Evolutionary conservation across 2,888 invertebrate species (phyloP), one percentile per base, ranked within the genome.

Genomic region (Odontocolon sp.): DNA sequence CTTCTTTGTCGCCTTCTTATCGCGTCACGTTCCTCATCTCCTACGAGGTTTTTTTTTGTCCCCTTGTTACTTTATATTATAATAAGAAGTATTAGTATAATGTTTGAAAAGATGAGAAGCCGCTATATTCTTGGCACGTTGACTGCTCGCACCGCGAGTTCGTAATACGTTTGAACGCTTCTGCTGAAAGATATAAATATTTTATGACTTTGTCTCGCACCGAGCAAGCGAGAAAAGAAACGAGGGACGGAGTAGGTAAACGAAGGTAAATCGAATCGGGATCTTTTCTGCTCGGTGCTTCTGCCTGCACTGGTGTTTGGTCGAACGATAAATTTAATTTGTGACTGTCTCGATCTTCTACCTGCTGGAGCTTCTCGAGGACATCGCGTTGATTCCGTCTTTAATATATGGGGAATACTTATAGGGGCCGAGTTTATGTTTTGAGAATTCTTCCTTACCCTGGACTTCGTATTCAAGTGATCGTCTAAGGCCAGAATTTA

Each of bases 281-380:
- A 50, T 59, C 40, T 64, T 38, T 64, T 18, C 23, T 23, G 54
- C 18, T 14, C 26, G 21, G 40, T 9, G 50, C 47, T 40, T 28
- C 42, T 38, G 3, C 21, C 16, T 2, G 16, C 23, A 8, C 23
- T 6, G 31, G 16, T 40, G 42, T 31, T 59, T 59, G 59, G 59
- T 45, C 66, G 36, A 69, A 52, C 57, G 54, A 76, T 76, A 76
- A 76, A 76, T 76, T 76, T 63, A 66, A 70, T 67, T 70, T 66
- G 42, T 52, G 52, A 52, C 14, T 31, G 36, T 45, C 64, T 66
- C 45, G 36, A 45, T 61, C 45, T 18, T 36, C 52, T 14, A 16
- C 0, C 18, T 40, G 33, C 23, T 8, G 38, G 28, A 40, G 4
- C 14, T 68, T 26, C 45, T 45, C 63, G 63, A 74, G 74, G 74